A percentile compares a stretch with the other conserved stretches of the same genome.
phyloP scores from a whole-genome alignment of 2,797 vertebrate genomes.

The Sebastes miniatus region DNA sequence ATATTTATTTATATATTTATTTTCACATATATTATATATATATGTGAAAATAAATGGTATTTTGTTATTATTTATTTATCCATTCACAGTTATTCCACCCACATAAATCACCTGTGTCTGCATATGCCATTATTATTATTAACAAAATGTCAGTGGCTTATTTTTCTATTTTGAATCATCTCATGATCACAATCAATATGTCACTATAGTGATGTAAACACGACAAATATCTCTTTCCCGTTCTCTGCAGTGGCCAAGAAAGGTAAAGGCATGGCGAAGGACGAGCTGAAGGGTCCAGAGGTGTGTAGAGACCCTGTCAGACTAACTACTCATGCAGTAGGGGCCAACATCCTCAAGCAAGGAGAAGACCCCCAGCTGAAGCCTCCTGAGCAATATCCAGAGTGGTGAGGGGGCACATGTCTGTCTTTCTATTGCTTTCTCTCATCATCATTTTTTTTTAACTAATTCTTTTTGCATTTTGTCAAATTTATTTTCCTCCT shows the following conservation, averaged over 20 bases:
- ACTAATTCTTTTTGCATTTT: background rate
- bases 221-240: background rate
- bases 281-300: constrained; percentile 84
- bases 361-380: constrained; percentile 89
- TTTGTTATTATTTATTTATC: background rate
- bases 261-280: constrained; percentile 80
- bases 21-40: no score
- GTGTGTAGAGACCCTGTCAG: constrained; percentile 88
- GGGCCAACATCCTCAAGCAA: constrained; percentile 89
- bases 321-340: constrained; percentile 87
- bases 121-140: background rate
- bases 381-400: constrained; percentile 85
- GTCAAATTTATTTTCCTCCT: background rate
- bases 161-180: background rate
- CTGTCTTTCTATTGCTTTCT: background rate
- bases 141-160: background rate
- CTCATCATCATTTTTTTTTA: background rate
- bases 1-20: no score
- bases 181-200: background rate
- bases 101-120: background rate
- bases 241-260: constrained; percentile 82
- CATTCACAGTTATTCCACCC: background rate
- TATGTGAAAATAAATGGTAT: background rate
- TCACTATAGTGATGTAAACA: background rate
- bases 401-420: constrained; percentile 81